These are phyloP conservation scores for Cebuella pygmaea DNA, from an alignment of 2,797 vertebrate genomes.

Conservation along the genomic window DNA sequence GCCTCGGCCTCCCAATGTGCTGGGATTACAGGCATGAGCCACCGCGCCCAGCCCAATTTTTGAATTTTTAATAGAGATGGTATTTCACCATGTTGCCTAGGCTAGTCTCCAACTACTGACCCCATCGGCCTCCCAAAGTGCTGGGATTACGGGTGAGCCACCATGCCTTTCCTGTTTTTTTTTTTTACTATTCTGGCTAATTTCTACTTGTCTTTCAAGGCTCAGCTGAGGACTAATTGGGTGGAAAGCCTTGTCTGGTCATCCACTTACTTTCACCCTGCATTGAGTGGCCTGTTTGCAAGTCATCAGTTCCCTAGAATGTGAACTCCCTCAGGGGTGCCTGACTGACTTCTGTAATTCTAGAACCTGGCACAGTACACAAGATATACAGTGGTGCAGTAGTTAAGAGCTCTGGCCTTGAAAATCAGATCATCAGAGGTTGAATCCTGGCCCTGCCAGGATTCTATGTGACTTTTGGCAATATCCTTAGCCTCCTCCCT, in stretches of 20 bases:
- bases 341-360: not conserved
- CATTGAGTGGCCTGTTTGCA: not conserved
- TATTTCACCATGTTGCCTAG: too few relatives aligned
- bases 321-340: not conserved
- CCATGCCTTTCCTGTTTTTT: too few relatives aligned
- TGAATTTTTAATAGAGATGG: too few relatives aligned
- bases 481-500: not conserved
- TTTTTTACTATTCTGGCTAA: not conserved
- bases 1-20: too few relatives aligned
- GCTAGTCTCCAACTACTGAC: too few relatives aligned
- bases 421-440: not conserved
- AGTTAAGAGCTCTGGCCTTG: not conserved
- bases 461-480: not conserved
- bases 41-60: too few relatives aligned
- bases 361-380: not conserved
- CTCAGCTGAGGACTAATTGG: not conserved
- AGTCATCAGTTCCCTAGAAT: not conserved
- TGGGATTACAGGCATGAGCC: too few relatives aligned
- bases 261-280: not conserved
- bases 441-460: not conserved
- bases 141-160: too few relatives aligned
- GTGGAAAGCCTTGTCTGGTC: not conserved
- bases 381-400: not conserved
- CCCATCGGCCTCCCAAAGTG: too few relatives aligned
- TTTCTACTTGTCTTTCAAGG: not conserved